phyloP scores from a whole-genome alignment of 2,888 invertebrate species.

The Coelogynopora nodosa region DNA sequence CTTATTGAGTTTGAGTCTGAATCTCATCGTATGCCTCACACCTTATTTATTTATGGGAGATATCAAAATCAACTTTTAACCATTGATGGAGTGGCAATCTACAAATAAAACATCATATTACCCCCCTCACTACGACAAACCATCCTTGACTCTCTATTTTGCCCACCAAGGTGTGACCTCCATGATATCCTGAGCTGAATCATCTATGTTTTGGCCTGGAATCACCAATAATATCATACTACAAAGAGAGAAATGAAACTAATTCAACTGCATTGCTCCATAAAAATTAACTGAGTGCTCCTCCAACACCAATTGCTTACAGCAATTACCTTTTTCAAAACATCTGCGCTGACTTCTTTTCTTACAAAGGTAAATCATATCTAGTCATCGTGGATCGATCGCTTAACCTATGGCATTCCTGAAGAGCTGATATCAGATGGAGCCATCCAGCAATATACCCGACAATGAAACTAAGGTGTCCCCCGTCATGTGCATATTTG shows the following conservation, averaged over 20 bases:
- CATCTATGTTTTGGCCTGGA: slow-evolving; percentile 51
- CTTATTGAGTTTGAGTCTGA: background rate
- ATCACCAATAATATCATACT: slow-evolving; percentile 47
- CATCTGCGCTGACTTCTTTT: slow-evolving; percentile 46
- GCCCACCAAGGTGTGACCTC: slow-evolving; percentile 20
- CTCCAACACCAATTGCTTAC: slow-evolving; percentile 49
- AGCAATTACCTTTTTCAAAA: slow-evolving; percentile 49
- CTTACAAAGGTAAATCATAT: slow-evolving; percentile 48
- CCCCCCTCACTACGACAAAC: background rate
- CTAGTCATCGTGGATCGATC: slow-evolving; percentile 50
- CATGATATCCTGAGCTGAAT: slow-evolving; percentile 47
- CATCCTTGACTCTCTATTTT: background rate
- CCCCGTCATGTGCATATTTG: slow-evolving; percentile 48
- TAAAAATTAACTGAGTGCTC: slow-evolving; percentile 46
- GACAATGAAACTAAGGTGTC: slow-evolving; percentile 50
- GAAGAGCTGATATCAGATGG: slow-evolving; percentile 51
- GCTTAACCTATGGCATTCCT: slow-evolving; percentile 50
- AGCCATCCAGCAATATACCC: slow-evolving; percentile 50
- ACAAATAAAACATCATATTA: slow-evolving; percentile 15
- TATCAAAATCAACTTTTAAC: background rate
- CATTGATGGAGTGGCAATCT: background rate
- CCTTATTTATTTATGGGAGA: background rate
- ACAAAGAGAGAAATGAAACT: slow-evolving; percentile 41
- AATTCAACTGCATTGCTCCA: slow-evolving; percentile 50
- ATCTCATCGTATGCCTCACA: slow-evolving; percentile 40